Base-by-base conservation (phyloP, 2,888 invertebrate genomes). In the Cacoxenus indagator region DNA sequence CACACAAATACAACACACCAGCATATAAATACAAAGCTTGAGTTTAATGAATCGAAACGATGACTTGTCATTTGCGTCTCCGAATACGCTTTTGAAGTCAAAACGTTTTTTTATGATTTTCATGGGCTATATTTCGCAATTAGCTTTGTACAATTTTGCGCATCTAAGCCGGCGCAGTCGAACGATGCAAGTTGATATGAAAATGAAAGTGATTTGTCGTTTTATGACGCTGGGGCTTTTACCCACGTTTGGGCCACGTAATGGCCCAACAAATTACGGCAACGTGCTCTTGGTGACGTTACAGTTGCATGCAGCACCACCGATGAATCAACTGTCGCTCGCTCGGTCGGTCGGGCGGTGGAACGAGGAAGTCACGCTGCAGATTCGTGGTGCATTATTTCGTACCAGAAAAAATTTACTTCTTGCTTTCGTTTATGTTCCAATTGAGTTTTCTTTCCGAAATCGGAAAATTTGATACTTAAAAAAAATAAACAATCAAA, bases 141-240 rank as follows among this genome's bases (percentile, higher is more conserved):
- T n/a, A n/a, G n/a, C n/a, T n/a, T n/a, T n/a, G n/a, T n/a, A n/a
- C n/a, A n/a, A n/a, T n/a, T n/a, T 43, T 29, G 14, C 11, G 54
- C 17, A 17, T 45, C 24, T 48, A 48, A 31, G n/a, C 22, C 27
- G 27, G 29, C 29, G 29, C 26, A 17, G 29, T 17, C 17, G 31
- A 24, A 24, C 24, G 48, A 48, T 64, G 64, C 64, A 19, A 43
- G 24, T 51, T n/a, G 51, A 27, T 61, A 54, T 26, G 43, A 74
- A 76, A 77, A 51, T 71, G 79, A 78, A 78, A 78, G 81, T 70
- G 71, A 68, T 78, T 55, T 66, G 55, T 57, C 22, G 66, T 46
- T 4, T 17, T 46, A 8, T 46, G 46, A 4, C n/a, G 8, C 4
- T 46, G 46, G 0, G 11, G 48, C 19, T 48, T 48, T 6, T 48